Evolutionary conservation across 1,140 invertebrate species (phyloP), one percentile per base, ranked within the genome.

Genomic region (Drosophila obscura): DNA sequence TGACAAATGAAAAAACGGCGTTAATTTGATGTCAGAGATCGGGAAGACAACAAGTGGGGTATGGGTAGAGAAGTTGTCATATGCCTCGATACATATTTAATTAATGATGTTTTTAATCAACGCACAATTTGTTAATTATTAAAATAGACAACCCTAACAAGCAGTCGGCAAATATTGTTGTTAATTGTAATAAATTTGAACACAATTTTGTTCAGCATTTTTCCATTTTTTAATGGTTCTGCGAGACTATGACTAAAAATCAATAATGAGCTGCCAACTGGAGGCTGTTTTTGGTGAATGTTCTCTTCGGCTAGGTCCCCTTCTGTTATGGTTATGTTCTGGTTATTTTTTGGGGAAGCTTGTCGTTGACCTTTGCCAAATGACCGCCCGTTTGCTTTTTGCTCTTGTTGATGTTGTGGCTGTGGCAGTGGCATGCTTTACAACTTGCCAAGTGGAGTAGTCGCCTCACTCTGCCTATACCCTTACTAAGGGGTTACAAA

Each of bases 21-120:
- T 64, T 73, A 64, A 57, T 73, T 69, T 69, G 19, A 41, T 63
- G 69, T 73, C 69, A 64, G 52, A 61, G n/a, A 50, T 15, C 45
- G 24, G n/a, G 22, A 24, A 15, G 49, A 61, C 5, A 9, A 22
- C 13, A 28, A 28, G 39, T 48, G 16, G 24, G 35, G 19, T 1
- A 19, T 19, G 16, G 16, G 52, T 9, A 45, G n/a, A 19, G 13
- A 43, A 35, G 24, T 19, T 41, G 35, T 45, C 71, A 65, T 49
- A 55, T 80, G 60, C 31, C 24, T 28, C 48, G 45, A 51, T 65
- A 58, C 53, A 73, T 68, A 55, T 73, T 77, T 76, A 55, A 87
- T 85, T 81, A 87, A 85, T 85, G 67, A 84, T 73, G 52, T 65
- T 71, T 63, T 76, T 76, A 76, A 79, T 84, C 65, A 75, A 64